Evolutionary conservation across 2,113 vertebrate genomes (phyloP), one percentile per base, ranked within the genome.

Genomic region (Amazona guildingii): DNA sequence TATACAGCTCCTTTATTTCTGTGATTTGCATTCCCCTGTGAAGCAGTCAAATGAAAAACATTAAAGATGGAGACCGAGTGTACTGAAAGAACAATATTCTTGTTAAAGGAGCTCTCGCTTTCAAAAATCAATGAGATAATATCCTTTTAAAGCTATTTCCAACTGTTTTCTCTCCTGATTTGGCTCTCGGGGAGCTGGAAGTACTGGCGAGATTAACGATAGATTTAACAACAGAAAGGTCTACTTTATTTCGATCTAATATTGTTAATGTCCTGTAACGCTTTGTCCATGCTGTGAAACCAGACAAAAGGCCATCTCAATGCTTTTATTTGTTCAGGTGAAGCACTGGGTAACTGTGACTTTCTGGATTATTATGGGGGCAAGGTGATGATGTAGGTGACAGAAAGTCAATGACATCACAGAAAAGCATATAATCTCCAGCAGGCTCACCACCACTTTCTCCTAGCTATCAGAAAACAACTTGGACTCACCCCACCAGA

Each of bases 241-340:
- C 41, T 63, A 76, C 84, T 92, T 92, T 92, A 19, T 83, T 97
- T 97, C 77, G 79, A 96, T 97, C 92, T 75, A 74, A 43, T 68
- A 35, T 6, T 7, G 82, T 73, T 94, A 96, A 94, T 94, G 93
- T 81, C 64, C 48, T 90, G 78, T 96, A 97, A 95, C 92, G 95
- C 66, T 90, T 80, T 88, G 69, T 46, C 86, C 97, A 92, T 94
- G 94, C 97, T 97, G 96, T 94, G 94, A 95, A 95, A 92, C 43
- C 70, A 80, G 66, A 77, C 92, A 74, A 95, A 86, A 73, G 73
- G 69, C 86, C 88, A 94, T 49, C 73, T 29, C 54, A 86, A 57
- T 77, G 82, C 81, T 85, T 96, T 90, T 82, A 90, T 95, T 93
- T 89, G 73, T 78, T 84, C 95, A 95, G 83, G 90, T 94, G 90